Evolutionary conservation across 2,888 invertebrate species (phyloP), one percentile per base, ranked within the genome.

Genomic region (Aplocera efformata): DNA sequence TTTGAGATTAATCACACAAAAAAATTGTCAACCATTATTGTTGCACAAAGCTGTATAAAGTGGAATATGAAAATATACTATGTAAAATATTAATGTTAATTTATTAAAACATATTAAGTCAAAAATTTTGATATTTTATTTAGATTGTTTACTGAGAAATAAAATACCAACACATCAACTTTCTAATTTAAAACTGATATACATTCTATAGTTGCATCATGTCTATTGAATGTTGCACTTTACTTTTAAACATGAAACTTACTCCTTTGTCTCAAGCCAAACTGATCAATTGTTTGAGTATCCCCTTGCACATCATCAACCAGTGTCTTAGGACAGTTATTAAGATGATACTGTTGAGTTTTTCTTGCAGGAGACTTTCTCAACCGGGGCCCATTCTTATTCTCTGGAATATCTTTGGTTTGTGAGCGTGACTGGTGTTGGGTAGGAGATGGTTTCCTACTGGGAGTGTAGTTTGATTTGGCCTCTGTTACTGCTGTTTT

Each of bases 261-360:
- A 85, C 85, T 71, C 60, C 81, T 75, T 23, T 68, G 66, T 35
- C 68, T 72, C 8, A 70, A 39, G 20, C 65, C 67, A 67, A 52
- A 60, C 1, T 61, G 49, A 20, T 77, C 67, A 22, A 27, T 27
- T 23, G 56, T 29, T 32, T 47, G 39, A 13, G 42, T 36, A 23
- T 66, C 64, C 46, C 47, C 58, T 20, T 57, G 62, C 1, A 66
- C 45, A 56, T 81, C 79, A 48, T 67, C 61, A 28, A 73, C 68
- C 49, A 76, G 41, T 13, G 76, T 76, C 30, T 60, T 72, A 3
- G 82, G 76, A 40, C 67, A 64, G 42, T 79, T 59, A 33, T 78
- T 60, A 3, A 78, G 50, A 41, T 60, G 67, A 36, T 63, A 72
- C 5, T 56, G 62, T n/a, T 58, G 51, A 39, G 50, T 17, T 36